Conservation (phyloP, 2,888 invertebrate genomes). For the Ommatoiulus sabulosus region DNA sequence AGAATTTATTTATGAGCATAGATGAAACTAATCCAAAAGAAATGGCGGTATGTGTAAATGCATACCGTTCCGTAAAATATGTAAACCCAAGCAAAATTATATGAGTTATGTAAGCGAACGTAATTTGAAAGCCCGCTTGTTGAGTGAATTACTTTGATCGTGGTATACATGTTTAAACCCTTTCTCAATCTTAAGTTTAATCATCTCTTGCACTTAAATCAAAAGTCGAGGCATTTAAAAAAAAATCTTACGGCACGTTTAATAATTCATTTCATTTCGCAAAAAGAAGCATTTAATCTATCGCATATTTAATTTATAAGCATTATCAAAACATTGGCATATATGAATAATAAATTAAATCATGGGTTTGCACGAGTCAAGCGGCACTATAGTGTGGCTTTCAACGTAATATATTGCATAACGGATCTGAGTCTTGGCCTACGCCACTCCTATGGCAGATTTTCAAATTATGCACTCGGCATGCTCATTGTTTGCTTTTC, state of each 20-base stretch:
- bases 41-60: too few species aligned
- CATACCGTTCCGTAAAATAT: too few species aligned
- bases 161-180: too few species aligned
- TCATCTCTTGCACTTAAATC: too few species aligned
- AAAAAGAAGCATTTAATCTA: neutral
- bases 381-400: neutral
- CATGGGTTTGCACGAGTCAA: neutral
- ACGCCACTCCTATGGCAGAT: neutral
- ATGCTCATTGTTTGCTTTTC: neutral
- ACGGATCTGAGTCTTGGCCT: neutral
- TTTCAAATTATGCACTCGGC: neutral
- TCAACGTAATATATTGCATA: neutral
- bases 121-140: too few species aligned
- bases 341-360: slow-evolving; percentile 19
- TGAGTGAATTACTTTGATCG: too few species aligned
- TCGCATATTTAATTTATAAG: neutral
- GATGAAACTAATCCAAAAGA: too few species aligned
- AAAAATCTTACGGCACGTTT: neutral
- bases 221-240: too few species aligned
- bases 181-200: too few species aligned
- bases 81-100: too few species aligned
- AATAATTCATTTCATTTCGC: neutral
- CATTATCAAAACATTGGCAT: neutral
- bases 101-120: too few species aligned
- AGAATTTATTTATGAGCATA: too few species aligned